phyloP scores from a whole-genome alignment of 2,113 vertebrate species.

The Zosterops lateralis region DNA sequence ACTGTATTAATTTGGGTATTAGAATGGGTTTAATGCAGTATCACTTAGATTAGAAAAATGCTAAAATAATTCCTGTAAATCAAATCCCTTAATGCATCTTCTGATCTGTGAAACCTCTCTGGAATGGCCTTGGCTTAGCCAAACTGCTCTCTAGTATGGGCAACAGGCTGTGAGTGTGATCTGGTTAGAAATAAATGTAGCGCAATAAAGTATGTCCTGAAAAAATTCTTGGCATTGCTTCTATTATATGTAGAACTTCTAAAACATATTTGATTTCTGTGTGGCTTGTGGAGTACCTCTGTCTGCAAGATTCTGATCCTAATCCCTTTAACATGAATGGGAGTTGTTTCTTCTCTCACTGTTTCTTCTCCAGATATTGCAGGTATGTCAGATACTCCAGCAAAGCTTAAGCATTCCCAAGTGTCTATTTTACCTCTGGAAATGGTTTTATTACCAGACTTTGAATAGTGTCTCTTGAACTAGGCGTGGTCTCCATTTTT shows the following conservation, averaged over 20 bases:
- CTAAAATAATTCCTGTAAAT: constrained; percentile 4
- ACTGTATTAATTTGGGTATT: constrained; percentile 14
- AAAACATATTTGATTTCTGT: not conserved
- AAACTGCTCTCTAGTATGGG: not conserved
- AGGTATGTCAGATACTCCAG: not conserved
- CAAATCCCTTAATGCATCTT: constrained; percentile 15
- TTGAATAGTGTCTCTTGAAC: not conserved
- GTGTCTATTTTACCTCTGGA: not conserved
- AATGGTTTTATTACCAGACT: not conserved
- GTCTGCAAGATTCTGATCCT: not conserved
- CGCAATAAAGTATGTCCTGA: not conserved
- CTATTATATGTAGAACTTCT: not conserved
- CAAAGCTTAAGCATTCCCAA: not conserved
- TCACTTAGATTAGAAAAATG: not conserved
- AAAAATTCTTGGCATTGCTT: constrained; percentile 6
- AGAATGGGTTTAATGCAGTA: not conserved
- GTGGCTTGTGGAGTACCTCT: not conserved
- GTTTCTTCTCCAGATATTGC: not conserved
- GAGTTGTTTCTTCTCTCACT: not conserved
- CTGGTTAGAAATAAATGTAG: not conserved
- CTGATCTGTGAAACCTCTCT: constrained; percentile 27
- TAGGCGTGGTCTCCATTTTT: not conserved
- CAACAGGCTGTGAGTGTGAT: not conserved
- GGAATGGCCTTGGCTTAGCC: constrained; percentile 20
- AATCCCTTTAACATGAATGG: not conserved